Evolutionary conservation across 1,140 invertebrate genomes (phyloP), one percentile per base, ranked within the genome.

Genomic region (Drosophila punjabiensis): DNA sequence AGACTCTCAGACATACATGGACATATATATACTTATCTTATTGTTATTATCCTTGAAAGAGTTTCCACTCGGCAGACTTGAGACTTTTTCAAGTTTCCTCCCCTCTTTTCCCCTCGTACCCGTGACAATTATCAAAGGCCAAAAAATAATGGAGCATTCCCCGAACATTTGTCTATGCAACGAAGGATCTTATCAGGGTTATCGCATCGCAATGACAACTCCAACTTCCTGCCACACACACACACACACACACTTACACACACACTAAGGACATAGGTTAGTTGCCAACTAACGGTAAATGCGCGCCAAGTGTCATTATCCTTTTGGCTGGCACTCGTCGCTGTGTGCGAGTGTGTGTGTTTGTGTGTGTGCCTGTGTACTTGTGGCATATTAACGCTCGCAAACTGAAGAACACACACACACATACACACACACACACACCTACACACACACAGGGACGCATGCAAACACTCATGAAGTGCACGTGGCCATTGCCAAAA

Each of bases 261-360:
- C 28, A 52, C 68, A 30, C 28, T n/a, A n/a, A 70, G 47, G 55
- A 43, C 74, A 74, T 77, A 62, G 56, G 64, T 78, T 77, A 78
- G 73, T 85, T 90, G 82, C 75, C 86, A 89, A 76, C 77, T 81
- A 89, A 71, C 85, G 79, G 81, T 88, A 86, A 89, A 90, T 82
- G 65, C 79, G 86, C 79, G 71, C 76, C 76, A 89, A 88, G 86
- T 90, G 86, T 89, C 86, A 89, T 89, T 89, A 90, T 82, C 86
- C 86, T 90, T 89, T 85, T 90, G 88, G 79, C 81, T 85, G 80
- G 85, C 63, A 64, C 73, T 84, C 64, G 32, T 47, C 30, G 6
- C 53, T 63, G 20, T 63, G 14, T 20, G 10, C 33, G n/a, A 24
- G 32, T 61, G 11, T 32, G 55, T 28, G 10, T 35, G 32, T 67